Evolutionary conservation across 2,797 vertebrate genomes (phyloP).

Genomic region (Octomys mimax): DNA sequence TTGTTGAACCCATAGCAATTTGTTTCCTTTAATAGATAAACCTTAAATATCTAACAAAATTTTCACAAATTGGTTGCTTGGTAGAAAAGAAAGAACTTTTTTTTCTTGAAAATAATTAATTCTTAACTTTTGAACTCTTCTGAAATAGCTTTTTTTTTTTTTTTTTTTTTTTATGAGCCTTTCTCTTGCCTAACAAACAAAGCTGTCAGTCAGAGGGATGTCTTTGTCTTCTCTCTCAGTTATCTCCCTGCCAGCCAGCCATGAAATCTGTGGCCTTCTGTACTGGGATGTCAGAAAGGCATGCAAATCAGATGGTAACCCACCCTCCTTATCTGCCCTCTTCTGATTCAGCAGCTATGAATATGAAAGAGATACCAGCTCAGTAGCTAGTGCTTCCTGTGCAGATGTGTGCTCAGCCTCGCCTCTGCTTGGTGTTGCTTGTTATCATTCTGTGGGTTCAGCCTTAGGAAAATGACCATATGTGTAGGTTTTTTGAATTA

Average conservation of each 20-base stretch:
- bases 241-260: conserved; percentile 37
- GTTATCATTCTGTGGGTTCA: background rate
- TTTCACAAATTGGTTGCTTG: conserved; percentile 33
- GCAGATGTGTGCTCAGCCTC: background rate
- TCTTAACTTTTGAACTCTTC: conserved; percentile 63
- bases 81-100: conserved; percentile 25
- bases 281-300: conserved; percentile 12
- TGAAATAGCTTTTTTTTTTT: conserved; percentile 24
- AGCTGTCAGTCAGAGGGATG: conserved; percentile 28
- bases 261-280: background rate
- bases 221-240: conserved; percentile 61
- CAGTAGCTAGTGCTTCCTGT: background rate
- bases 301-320: background rate
- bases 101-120: conserved; percentile 45
- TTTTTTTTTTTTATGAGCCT: conserved; percentile 2
- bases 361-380: background rate
- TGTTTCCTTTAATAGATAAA: conserved; percentile 57
- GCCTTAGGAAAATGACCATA: background rate
- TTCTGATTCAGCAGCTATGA: background rate
- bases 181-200: background rate
- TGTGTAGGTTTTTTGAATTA: background rate
- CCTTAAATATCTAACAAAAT: conserved; percentile 38
- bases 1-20: conserved; percentile 4
- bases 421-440: background rate
- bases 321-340: background rate